Base-by-base conservation (phyloP, 1,140 invertebrate genomes). In the Uloborus diversus region DNA sequence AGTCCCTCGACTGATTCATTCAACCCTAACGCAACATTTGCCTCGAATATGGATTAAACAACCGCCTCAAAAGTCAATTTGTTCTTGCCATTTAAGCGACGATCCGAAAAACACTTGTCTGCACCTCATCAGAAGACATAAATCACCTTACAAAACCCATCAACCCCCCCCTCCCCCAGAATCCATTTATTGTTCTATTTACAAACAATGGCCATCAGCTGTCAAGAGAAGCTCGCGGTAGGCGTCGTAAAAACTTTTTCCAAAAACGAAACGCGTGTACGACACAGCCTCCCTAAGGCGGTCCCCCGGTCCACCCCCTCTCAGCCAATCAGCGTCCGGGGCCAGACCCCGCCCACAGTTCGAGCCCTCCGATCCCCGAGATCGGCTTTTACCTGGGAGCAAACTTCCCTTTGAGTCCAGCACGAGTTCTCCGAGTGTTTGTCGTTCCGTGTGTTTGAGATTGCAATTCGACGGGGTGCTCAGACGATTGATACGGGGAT, bases 221-320 rank as follows among this genome's bases (percentile, higher is more conserved):
- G n/a, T n/a, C n/a, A n/a, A n/a, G n/a, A 33, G 28, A 14, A n/a
- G 9, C 2, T 51, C n/a, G 49, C 3, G 20, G 27, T 32, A 68
- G 47, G 65, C 37, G 59, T 27, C 51, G 20, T 20, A 37, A 30
- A 23, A 56, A 27, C 23, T 32, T 25, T 25, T n/a, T n/a, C n/a
- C n/a, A n/a, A n/a, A n/a, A n/a, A n/a, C n/a, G n/a, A n/a, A n/a
- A n/a, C n/a, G n/a, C n/a, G n/a, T n/a, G n/a, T n/a, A n/a, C n/a
- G n/a, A n/a, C n/a, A n/a, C 51, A 42, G n/a, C 68, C 68, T 57
- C 28, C 56, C 56, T 33, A 4, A 62, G 70, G 70, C 70, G 70
- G 57, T 30, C 27, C 70, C 51, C 28, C 9, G 23, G 27, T 37
- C 11, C 20, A 32, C 70, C 57, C 70, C 33, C 42, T 7, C 23